Percentiles rank a stretch among this genome's conserved stretches.
Conservation (phyloP, 2,113 vertebrate species). For the Pteropus alecto region DNA sequence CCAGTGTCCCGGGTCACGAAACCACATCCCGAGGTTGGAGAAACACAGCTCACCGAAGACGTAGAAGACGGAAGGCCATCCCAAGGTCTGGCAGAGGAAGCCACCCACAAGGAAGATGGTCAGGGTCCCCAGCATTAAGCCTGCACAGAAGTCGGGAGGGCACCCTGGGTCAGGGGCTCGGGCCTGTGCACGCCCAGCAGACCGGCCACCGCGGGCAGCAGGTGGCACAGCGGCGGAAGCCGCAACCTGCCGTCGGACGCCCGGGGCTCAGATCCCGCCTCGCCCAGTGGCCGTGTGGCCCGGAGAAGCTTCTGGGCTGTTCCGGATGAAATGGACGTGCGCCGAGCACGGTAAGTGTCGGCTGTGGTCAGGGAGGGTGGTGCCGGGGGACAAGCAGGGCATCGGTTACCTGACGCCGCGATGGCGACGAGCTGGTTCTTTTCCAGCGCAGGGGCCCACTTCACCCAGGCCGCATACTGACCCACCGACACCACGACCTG, state of each 20-base stretch:
- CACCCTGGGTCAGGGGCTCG: not conserved
- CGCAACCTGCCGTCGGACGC: not conserved
- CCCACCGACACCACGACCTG: constrained; percentile 86
- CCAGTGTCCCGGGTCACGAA: not conserved
- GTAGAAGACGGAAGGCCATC: constrained; percentile 90
- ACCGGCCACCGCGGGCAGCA: too few species aligned
- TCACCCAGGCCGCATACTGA: constrained; percentile 89
- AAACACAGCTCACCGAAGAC: constrained; percentile 82
- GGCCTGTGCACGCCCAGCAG: not conserved
- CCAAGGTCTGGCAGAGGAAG: constrained; percentile 83
- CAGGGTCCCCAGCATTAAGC: constrained; percentile 84
- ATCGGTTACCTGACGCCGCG: constrained; percentile 76
- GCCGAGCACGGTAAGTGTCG: too few species aligned
- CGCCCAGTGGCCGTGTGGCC: too few species aligned
- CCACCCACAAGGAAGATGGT: constrained; percentile 83
- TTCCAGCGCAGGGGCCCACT: constrained; percentile 89
- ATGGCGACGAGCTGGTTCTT: constrained; percentile 84
- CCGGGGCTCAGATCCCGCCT: not conserved
- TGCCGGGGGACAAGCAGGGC: too few species aligned
- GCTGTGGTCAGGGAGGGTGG: too few species aligned
- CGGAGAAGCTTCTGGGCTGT: too few species aligned
- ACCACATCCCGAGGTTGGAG: not conserved
- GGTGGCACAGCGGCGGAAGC: not conserved
- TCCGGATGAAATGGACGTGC: too few species aligned
- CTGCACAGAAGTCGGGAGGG: constrained; percentile 16